Evolutionary conservation across 2,888 invertebrate species (phyloP).

Genomic region (Leptinotarsa haldemani): DNA sequence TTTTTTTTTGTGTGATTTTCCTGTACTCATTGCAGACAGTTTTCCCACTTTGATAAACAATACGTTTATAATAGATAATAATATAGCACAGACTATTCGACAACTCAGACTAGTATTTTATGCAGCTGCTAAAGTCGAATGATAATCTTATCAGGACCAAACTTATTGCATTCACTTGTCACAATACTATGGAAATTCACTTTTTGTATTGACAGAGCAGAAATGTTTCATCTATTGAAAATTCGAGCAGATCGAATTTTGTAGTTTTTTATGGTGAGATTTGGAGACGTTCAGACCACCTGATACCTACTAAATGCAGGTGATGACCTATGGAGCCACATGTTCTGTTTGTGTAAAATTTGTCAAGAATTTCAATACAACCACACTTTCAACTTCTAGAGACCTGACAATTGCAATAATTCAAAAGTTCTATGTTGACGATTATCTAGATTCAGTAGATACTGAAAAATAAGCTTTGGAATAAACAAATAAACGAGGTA

Average conservation of each 20-base stretch:
- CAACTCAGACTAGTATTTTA: constrained; percentile 7
- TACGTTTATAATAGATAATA: too few relatives aligned
- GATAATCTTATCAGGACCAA: too few relatives aligned
- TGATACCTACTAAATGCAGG: too few relatives aligned
- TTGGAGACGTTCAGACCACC: too few relatives aligned
- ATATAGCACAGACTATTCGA: too few relatives aligned
- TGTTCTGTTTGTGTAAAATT: background rate
- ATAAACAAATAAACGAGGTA: background rate
- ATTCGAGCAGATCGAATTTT: background rate
- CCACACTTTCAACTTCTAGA: background rate
- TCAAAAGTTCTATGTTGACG: background rate
- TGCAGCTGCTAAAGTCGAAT: background rate
- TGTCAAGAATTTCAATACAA: background rate
- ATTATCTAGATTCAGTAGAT: background rate
- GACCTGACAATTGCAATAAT: background rate
- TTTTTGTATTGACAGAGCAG: too few relatives aligned
- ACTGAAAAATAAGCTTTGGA: background rate
- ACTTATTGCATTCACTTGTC: too few relatives aligned
- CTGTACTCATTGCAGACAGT: too few relatives aligned
- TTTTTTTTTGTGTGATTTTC: too few relatives aligned
- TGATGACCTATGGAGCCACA: background rate
- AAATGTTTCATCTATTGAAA: too few relatives aligned
- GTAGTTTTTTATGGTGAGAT: background rate
- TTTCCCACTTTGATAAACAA: too few relatives aligned
- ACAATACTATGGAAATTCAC: too few relatives aligned